Evolutionary conservation across 2,113 vertebrate species (phyloP).

Genomic region (Brachionichthys hirsutus): DNA sequence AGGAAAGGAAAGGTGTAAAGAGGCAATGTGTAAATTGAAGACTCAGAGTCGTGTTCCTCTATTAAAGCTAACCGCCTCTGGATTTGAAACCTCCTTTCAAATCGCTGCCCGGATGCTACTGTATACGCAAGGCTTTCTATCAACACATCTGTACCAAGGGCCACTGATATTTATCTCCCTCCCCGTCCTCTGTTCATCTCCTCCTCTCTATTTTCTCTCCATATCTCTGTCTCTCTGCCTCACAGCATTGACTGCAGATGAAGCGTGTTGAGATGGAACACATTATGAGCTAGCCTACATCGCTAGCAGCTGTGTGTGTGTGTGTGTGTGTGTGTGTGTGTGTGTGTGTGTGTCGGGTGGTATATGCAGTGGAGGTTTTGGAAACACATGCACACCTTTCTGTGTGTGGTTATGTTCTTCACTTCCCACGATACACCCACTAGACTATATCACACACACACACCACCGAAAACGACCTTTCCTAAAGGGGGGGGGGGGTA

Average conservation of each 20-base stretch:
- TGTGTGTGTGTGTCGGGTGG: constrained; percentile 48
- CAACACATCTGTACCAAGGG: constrained; percentile 58
- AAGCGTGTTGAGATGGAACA: constrained; percentile 71
- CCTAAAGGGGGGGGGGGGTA: too few relatives aligned
- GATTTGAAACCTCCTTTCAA: constrained; percentile 33
- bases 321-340: constrained; percentile 27
- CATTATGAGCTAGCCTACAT: constrained; percentile 70
- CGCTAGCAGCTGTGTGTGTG: constrained; percentile 60
- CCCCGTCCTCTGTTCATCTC: constrained; percentile 39
- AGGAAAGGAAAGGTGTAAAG: constrained; percentile 15
- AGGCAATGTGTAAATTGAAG: constrained; percentile 62
- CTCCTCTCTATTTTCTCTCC: constrained; percentile 17
- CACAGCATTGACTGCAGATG: constrained; percentile 58
- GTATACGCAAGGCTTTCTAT: constrained; percentile 39
- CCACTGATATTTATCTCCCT: constrained; percentile 65
- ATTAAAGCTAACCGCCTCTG: constrained; percentile 49
- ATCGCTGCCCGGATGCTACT: constrained; percentile 18
- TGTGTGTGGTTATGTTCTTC: not conserved
- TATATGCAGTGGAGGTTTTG: constrained; percentile 5
- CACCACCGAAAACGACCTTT: too few relatives aligned
- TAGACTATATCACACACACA: too few relatives aligned
- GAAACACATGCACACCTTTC: not conserved
- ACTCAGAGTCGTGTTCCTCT: constrained; percentile 59
- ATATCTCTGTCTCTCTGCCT: constrained; percentile 63
- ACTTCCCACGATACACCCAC: too few relatives aligned